These are phyloP conservation scores for Drosophila pseudotalamancana DNA, from an alignment of 2,888 invertebrate genomes.

Conservation along the genomic window DNA sequence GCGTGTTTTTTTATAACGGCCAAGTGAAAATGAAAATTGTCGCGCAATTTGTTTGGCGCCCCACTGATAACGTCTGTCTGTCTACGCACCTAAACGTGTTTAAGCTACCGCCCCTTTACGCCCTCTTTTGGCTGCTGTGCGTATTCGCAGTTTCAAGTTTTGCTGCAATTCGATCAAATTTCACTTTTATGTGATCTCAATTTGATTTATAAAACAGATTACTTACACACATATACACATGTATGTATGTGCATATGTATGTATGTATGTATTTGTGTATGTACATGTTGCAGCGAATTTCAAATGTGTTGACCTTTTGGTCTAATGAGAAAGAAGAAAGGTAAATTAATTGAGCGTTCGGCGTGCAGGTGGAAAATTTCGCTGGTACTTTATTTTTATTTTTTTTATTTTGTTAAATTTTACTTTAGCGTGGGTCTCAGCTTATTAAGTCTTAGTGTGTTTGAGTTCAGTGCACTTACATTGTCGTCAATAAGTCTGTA, in stretches of 20 bases:
- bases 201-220: slow-evolving; percentile 27
- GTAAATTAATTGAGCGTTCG: slow-evolving; percentile 32
- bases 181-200: slow-evolving; percentile 61
- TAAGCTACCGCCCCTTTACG: slow-evolving; percentile 1
- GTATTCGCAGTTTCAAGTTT: slow-evolving; percentile 51
- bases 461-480: slow-evolving; percentile 41
- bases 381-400: slow-evolving; percentile 31
- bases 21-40: slow-evolving; percentile 64
- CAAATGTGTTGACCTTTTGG: slow-evolving; percentile 32
- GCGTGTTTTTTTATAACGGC: slow-evolving; percentile 28
- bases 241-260: background rate
- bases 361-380: slow-evolving; percentile 54
- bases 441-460: slow-evolving; percentile 30
- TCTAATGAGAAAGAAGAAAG: slow-evolving; percentile 47
- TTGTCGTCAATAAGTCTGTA: slow-evolving; percentile 19
- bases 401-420: slow-evolving; percentile 3
- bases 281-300: slow-evolving; percentile 7
- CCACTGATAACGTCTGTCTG: slow-evolving; percentile 54
- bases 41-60: slow-evolving; percentile 48
- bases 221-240: background rate
- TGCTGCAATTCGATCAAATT: slow-evolving; percentile 56
- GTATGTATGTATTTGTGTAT: no score
- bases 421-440: slow-evolving; percentile 34
- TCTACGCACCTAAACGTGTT: slow-evolving; percentile 64
- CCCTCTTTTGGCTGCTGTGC: slow-evolving; percentile 17